Percentiles rank a stretch among this genome's conserved stretches.
These are phyloP conservation scores for Cyphomyrus discorhynchus DNA, from an alignment of 2,113 vertebrate species.

Conservation along the genomic window DNA sequence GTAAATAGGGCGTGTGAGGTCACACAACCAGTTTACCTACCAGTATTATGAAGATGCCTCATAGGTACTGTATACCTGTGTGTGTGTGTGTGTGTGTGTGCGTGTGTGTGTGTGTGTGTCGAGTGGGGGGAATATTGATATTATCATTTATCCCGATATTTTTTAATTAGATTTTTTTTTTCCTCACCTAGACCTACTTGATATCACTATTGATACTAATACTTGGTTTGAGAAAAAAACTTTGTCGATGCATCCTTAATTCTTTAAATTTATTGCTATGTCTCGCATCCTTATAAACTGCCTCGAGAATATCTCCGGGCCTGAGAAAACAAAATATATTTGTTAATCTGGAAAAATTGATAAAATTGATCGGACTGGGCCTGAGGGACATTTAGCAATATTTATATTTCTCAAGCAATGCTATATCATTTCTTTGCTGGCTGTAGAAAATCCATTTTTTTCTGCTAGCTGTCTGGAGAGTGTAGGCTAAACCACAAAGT, in stretches of 20 bases:
- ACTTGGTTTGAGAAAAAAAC: not conserved
- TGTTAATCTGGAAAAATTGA: not conserved
- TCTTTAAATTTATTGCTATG: not conserved
- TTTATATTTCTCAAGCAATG: not conserved
- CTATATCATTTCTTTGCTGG: not conserved
- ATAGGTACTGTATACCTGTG: not conserved
- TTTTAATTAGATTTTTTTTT: not conserved
- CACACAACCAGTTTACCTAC: no score
- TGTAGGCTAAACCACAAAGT: not conserved
- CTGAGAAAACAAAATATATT: not conserved
- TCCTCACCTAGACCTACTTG: not conserved
- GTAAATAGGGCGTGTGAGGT: no score
- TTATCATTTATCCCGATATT: not conserved
- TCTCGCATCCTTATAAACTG: not conserved
- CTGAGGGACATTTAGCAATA: not conserved
- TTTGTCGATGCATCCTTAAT: not conserved
- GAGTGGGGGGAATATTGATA: not conserved
- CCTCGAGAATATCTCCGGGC: not conserved
- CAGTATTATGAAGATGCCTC: no score
- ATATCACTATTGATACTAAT: not conserved
- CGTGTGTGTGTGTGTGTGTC: not conserved
- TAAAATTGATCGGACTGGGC: not conserved
- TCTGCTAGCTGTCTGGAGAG: not conserved
- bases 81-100: not conserved
- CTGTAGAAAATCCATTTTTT: not conserved